Base-by-base conservation (phyloP, 2,888 invertebrate genomes). In the Patella pellucida region DNA sequence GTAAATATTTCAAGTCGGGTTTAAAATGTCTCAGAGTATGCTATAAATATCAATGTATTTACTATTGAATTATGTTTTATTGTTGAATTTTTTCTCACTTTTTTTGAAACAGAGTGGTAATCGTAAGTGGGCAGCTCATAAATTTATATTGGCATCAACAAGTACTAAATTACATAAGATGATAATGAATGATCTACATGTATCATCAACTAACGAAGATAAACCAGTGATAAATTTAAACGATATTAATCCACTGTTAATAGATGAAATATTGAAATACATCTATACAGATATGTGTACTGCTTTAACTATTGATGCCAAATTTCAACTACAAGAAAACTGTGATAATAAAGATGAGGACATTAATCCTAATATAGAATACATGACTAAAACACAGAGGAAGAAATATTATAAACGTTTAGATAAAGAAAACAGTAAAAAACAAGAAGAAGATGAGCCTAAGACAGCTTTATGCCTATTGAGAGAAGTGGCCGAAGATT, bases 261-360 rank as follows among this genome's bases (percentile, higher is more conserved):
- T 96, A 87, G 93, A 94, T 77, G 92, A 95, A 78, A 91, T 96
- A n/a, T 88, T 96, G 11, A 90, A 91, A 76, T 94, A 92, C 88
- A 93, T 96, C 84, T 96, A 96, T 87, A 94, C 94, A 0, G 93
- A 94, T 7, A 91, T 91, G 0, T 95, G 95, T 86, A 93, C 94
- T 83, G 92, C 95, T 27, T 89, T 93, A 0, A 92, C 92, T 72
- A 82, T 92, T 52, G 94, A 88, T 9, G 76, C 84, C 23, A 83
- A 83, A 78, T 84, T 88, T 79, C 71, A 78, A 52, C 74, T 84
- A 52, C 81, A 62, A 9, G 12, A 19, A 62, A 62, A 62, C 62
- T 62, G 62, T 23, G 23, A 62, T 62, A 62, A 19, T 19, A 4
- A 3, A 23, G 41, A 41, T 41, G 23, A 12, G 15, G 62, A 62